phyloP scores from a whole-genome alignment of 1,140 invertebrate species.

The Heterodera carotae region DNA sequence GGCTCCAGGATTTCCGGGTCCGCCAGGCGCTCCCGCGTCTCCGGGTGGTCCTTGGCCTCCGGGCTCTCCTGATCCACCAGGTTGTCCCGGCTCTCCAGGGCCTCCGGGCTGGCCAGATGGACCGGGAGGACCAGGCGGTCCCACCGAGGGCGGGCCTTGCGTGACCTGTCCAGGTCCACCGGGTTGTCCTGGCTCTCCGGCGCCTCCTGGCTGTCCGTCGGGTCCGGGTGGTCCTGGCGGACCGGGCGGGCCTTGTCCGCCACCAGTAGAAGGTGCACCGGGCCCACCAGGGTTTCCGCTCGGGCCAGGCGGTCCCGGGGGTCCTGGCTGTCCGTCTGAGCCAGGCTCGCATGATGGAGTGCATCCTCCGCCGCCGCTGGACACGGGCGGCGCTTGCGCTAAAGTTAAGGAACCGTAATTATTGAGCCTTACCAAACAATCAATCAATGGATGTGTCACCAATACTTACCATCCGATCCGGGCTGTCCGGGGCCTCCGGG shows the following conservation, averaged over 20 bases:
- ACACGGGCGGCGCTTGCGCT: constrained; percentile 12
- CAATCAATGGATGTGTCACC: too few species aligned
- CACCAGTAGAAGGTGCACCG: constrained; percentile 34
- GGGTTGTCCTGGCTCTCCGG: constrained; percentile 34
- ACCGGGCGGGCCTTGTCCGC: constrained; percentile 36
- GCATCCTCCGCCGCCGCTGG: background rate
- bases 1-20: constrained; percentile 8
- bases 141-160: constrained; percentile 1
- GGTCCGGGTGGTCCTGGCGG: constrained; percentile 39
- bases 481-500: constrained; percentile 18
- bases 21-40: constrained; percentile 19
- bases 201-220: constrained; percentile 37
- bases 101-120: constrained; percentile 38
- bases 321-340: constrained; percentile 32
- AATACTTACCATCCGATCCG: constrained; percentile 12
- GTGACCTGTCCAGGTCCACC: constrained; percentile 37
- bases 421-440: too few species aligned
- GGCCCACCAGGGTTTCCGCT: constrained; percentile 42
- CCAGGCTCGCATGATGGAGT: constrained; percentile 17
- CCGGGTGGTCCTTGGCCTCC: constrained; percentile 16
- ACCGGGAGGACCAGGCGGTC: constrained; percentile 26
- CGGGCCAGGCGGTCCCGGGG: constrained; percentile 44
- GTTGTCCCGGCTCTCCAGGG: constrained; percentile 34
- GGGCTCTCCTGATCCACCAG: constrained; percentile 20
- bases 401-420: too few species aligned